These are phyloP conservation scores for Linepithema humile DNA, from an alignment of 1,140 invertebrate species.

Conservation along the genomic window DNA sequence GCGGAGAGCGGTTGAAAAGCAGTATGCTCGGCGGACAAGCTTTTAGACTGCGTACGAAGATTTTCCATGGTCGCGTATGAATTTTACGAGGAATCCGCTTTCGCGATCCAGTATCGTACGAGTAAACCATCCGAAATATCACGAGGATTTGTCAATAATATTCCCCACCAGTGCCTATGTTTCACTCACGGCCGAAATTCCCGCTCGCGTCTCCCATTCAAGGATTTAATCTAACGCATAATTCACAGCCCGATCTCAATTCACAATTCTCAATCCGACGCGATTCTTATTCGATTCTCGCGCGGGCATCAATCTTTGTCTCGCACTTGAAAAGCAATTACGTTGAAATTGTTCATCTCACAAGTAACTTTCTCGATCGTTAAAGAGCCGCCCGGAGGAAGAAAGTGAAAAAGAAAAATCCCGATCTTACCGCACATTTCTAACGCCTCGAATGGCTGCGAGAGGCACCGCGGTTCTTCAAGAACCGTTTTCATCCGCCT, in stretches of 20 bases:
- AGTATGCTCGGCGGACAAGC: constrained; percentile 8
- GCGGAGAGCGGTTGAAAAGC: not conserved
- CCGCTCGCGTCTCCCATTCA: not conserved
- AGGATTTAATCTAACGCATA: constrained; percentile 49
- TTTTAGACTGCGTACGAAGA: constrained; percentile 9
- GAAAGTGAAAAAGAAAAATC: constrained; percentile 11
- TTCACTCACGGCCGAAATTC: not conserved
- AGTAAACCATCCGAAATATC: not conserved
- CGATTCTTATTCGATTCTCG: constrained; percentile 56
- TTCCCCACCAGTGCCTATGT: not conserved
- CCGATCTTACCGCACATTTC: constrained; percentile 30
- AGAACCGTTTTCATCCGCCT: not conserved
- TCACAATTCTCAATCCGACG: constrained; percentile 12
- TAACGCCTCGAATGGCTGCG: constrained; percentile 15
- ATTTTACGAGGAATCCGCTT: constrained; percentile 22
- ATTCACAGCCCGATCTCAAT: constrained; percentile 48
- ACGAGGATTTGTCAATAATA: not conserved
- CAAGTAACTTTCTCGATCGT: constrained; percentile 51
- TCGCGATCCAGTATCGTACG: constrained; percentile 1
- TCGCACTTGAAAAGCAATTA: constrained; percentile 57
- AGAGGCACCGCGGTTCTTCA: not conserved
- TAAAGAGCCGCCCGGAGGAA: not conserved
- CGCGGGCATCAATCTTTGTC: constrained; percentile 42
- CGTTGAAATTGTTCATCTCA: constrained; percentile 57
- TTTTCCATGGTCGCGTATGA: constrained; percentile 18